Conservation (phyloP, 2,888 invertebrate species). For the Ichneumon xanthorius region DNA sequence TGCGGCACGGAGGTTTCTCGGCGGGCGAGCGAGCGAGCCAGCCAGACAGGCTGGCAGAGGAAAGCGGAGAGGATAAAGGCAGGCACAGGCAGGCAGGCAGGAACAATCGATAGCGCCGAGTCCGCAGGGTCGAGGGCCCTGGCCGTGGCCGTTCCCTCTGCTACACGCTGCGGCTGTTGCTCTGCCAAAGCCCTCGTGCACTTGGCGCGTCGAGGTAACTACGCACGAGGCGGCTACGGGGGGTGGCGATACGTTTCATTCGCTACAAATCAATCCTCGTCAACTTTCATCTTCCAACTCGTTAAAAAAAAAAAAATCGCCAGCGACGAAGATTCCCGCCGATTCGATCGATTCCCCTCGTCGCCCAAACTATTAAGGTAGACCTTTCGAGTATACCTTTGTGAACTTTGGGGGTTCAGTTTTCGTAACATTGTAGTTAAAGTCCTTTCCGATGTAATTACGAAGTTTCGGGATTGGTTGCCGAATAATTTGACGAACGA, state of each 20-base stretch:
- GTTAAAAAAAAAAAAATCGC: no score
- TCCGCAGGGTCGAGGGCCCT: conserved; percentile 63
- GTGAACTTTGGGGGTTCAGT: no score
- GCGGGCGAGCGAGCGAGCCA: conserved; percentile 39
- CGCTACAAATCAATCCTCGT: conserved; percentile 10
- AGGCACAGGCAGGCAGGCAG: conserved; percentile 52
- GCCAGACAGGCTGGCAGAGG: conserved; percentile 54
- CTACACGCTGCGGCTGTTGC: conserved; percentile 63
- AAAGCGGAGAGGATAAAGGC: conserved; percentile 61
- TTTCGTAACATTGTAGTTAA: no score
- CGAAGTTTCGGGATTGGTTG: no score
- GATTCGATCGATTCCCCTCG: no score
- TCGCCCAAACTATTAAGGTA: no score
- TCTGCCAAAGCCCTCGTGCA: conserved; percentile 60
- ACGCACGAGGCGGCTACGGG: conserved; percentile 21
- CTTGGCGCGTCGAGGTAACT: conserved; percentile 46
- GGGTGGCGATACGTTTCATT: conserved; percentile 27
- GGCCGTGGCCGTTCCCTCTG: conserved; percentile 64
- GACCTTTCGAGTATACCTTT: no score
- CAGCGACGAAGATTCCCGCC: no score
- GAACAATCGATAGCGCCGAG: conserved; percentile 68
- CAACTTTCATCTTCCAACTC: not conserved
- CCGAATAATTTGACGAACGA: no score
- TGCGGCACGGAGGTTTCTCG: not conserved
- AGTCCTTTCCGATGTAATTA: no score